phyloP scores from a whole-genome alignment of 2,888 invertebrate genomes.

The Mimachlamys varia region DNA sequence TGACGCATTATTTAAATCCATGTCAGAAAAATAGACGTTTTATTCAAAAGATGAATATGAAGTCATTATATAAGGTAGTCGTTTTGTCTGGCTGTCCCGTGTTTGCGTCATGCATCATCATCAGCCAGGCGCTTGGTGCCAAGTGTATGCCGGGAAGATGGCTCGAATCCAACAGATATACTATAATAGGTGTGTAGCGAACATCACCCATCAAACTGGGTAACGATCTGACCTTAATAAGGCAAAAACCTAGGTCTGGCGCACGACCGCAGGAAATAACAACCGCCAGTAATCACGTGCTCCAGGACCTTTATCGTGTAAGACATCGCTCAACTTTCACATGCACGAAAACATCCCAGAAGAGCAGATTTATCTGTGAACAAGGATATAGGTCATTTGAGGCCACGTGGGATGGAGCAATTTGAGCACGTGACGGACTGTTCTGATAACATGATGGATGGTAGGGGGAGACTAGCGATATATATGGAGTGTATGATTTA shows the following conservation, averaged over 20 bases:
- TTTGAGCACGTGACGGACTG: neutral
- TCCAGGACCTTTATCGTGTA: neutral
- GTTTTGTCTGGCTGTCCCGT: conserved; percentile 23
- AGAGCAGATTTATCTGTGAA: conserved; percentile 4
- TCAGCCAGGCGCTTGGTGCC: conserved; percentile 34
- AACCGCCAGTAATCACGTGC: neutral
- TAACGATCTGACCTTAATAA: conserved; percentile 29
- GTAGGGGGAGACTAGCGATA: neutral
- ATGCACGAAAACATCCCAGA: neutral
- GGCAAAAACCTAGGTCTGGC: conserved; percentile 26
- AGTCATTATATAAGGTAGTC: conserved; percentile 34
- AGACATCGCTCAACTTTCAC: neutral
- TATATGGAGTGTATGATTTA: neutral
- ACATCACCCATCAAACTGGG: conserved; percentile 25
- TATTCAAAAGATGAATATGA: conserved; percentile 31
- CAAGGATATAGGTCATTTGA: conserved; percentile 4
- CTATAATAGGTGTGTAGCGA: conserved; percentile 26
- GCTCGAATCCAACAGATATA: conserved; percentile 31
- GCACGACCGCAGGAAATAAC: conserved; percentile 1
- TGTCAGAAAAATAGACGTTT: conserved; percentile 34
- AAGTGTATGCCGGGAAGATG: conserved; percentile 32
- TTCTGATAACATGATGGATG: neutral
- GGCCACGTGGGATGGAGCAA: neutral
- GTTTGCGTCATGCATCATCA: conserved; percentile 1
- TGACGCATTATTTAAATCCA: conserved; percentile 21